Base-by-base conservation (phyloP, 2,888 invertebrate species). In the Rhingia rostrata region DNA sequence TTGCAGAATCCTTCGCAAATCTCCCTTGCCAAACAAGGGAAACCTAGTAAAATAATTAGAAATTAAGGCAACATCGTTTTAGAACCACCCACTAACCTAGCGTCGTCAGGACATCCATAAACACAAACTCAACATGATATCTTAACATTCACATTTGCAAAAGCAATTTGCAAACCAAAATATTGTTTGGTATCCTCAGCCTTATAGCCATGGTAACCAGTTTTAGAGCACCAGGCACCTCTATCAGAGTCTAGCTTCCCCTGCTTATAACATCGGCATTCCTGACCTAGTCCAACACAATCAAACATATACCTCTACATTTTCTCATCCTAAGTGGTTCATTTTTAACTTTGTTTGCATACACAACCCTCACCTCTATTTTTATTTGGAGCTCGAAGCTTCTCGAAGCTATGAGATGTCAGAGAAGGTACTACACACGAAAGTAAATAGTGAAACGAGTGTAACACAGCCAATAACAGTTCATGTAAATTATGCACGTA, bases 401-500 rank as follows among this genome's bases (percentile, higher is more conserved):
- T 41, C 12, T 6, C 22, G 37, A 33, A 56, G 47, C 56, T 51
- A 22, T 22, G 22, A 33, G 7, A 32, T 37, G 43, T n/a, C 32
- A 14, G 32, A 47, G 30, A 10, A 6, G 61, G 61, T 35, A 37
- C 47, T 32, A 66, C 47, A 66, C 51, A 81, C 14, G 72, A 78
- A 73, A 78, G 79, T 78, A 80, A 74, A 84, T 80, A 80, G 80
- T 74, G 70, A 69, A 43, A 53, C 74, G 64, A 74, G 64, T 80
- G 80, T 80, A 60, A 58, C 80, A 60, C 58, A 60, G 73, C 74
- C 80, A 79, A 74, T 75, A 84, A 84, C 84, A 84, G 74, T 84
- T 84, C 84, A 74, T 80, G 84, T 75, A 84, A 84, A 80, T 80
- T 84, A 80, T 80, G 70, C 84, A 84, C 74, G 84, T 84, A 80